Evolutionary conservation across 2,888 invertebrate species (phyloP), one percentile per base, ranked within the genome.

Genomic region (Chelonus formosanus): DNA sequence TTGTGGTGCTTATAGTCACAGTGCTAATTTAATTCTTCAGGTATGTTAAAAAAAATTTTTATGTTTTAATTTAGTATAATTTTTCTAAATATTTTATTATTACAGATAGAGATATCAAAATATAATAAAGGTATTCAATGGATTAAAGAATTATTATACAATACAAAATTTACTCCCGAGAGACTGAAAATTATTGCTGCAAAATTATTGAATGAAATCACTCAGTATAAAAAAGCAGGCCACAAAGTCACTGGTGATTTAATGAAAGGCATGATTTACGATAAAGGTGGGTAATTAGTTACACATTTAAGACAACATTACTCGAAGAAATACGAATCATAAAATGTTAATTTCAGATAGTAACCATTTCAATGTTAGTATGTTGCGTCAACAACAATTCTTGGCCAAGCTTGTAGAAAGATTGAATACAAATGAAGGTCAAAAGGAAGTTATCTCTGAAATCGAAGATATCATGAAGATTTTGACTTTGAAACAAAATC

Each of bases 131-230:
- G 94, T 0, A 89, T 96, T 7, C 86, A 89, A 60, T 95, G 94
- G 90, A 82, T 95, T 60, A 87, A 89, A 71, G 92, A 95, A 75
- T 85, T 96, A 36, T 79, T 96, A 40, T 92, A 90, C 76, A 84
- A 89, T 5, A 89, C 92, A 0, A 88, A 90, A 71, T 89, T 95
- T 73, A 90, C 90, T 0, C 87, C 88, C 8, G 93, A 94, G 59
- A 86, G 95, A 70, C 82, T 95, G 54, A 88, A 91, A 75, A 90
- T 94, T 35, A 90, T 93, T 71, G 92, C 93, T 0, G 90, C 90
- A 69, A 93, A 95, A 82, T 88, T 96, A 85, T 88, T 91, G 56
- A 95, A 94, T 74, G 92, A 94, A 70, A 92, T 94, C 0, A 88
- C 93, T 1, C 90, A 92, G 82, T 88, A 89, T 62, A 92, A 92